Conservation (phyloP, 2,797 vertebrate genomes). For the Rachycentron canadum region DNA sequence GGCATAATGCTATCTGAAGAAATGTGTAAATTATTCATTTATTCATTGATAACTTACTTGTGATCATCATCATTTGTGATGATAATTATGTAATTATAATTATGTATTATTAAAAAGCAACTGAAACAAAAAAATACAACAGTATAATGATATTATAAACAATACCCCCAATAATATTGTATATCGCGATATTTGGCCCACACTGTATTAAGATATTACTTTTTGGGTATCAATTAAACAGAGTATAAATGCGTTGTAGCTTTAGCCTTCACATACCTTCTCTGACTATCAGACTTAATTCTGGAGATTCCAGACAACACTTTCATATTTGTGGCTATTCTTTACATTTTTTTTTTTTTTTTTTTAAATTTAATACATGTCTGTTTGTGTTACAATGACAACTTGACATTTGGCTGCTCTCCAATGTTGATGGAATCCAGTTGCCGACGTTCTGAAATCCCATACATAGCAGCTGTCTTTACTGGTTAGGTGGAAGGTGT, state of each 20-base stretch:
- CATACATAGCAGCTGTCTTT: constrained; percentile 40
- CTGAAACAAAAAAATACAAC: too few relatives aligned
- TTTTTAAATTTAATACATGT: background rate
- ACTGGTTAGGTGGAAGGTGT: constrained; percentile 68
- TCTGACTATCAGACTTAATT: background rate
- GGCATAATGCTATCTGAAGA: too few relatives aligned
- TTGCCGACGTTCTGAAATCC: constrained; percentile 34
- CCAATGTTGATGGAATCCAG: constrained; percentile 22
- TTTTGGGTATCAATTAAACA: background rate
- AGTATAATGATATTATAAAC: too few relatives aligned
- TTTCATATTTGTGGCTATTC: constrained; percentile 25
- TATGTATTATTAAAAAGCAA: too few relatives aligned
- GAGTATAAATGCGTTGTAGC: background rate
- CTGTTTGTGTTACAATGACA: background rate
- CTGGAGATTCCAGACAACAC: constrained; percentile 27
- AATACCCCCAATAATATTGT: too few relatives aligned
- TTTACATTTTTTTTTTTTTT: background rate
- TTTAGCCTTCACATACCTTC: background rate
- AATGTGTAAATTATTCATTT: too few relatives aligned
- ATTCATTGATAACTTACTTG: too few relatives aligned
- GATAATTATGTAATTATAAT: too few relatives aligned
- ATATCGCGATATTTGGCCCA: too few relatives aligned
- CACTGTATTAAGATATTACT: background rate
- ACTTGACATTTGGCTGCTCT: constrained; percentile 8
- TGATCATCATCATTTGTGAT: too few relatives aligned